Evolutionary conservation across 2,888 invertebrate species (phyloP).

Genomic region (Pinctada fucata): DNA sequence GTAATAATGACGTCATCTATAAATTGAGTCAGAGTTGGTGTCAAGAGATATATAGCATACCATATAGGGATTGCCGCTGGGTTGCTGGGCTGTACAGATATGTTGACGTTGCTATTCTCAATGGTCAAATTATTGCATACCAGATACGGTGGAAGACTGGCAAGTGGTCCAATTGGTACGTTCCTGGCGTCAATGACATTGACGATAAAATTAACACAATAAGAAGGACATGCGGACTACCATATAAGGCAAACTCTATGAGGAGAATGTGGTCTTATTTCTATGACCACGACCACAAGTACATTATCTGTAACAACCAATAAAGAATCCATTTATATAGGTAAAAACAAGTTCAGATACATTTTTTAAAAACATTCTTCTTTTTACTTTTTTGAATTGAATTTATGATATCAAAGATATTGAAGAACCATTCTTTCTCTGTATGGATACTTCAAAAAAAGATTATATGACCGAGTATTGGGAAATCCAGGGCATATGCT

Average conservation of each 20-base stretch:
- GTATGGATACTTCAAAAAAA: too few species aligned
- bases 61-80: slow-evolving; percentile 31
- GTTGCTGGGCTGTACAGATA: slow-evolving; percentile 30
- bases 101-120: slow-evolving; percentile 18
- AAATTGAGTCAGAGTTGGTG: slow-evolving; percentile 18
- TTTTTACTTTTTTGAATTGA: too few species aligned
- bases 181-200: slow-evolving; percentile 41
- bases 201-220: slow-evolving; percentile 29
- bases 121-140: slow-evolving; percentile 36
- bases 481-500: too few species aligned
- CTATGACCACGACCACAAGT: slow-evolving; percentile 41
- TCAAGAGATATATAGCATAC: slow-evolving; percentile 1
- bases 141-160: slow-evolving; percentile 37
- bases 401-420: too few species aligned
- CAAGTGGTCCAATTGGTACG: slow-evolving; percentile 35
- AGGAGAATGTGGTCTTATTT: slow-evolving; percentile 35
- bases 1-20: not conserved
- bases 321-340: too few species aligned
- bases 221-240: not conserved
- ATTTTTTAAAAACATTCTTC: too few species aligned
- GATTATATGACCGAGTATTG: too few species aligned
- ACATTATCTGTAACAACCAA: slow-evolving; percentile 28
- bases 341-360: too few species aligned
- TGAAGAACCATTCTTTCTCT: too few species aligned
- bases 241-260: slow-evolving; percentile 18